Evolutionary conservation across 2,888 invertebrate genomes (phyloP).

Genomic region (Caenorhabditis japonica): DNA sequence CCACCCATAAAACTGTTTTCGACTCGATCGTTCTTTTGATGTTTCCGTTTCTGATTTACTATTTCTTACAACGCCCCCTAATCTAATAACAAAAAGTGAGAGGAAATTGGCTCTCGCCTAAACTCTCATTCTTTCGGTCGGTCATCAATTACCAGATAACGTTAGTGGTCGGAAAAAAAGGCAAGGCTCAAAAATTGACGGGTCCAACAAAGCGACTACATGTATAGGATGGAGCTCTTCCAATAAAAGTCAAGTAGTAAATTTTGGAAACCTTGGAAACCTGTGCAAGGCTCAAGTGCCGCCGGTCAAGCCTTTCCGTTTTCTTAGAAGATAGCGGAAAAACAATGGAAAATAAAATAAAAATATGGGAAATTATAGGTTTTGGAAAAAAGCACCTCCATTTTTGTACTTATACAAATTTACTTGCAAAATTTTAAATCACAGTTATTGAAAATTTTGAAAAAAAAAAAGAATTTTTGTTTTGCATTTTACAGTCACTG

Average conservation of each 20-base stretch:
- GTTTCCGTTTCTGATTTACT: no score
- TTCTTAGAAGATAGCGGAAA: neutral
- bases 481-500: no score
- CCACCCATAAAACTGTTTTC: no score
- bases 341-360: no score
- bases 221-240: neutral
- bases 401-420: no score
- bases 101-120: neutral
- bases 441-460: no score
- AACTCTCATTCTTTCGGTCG: neutral
- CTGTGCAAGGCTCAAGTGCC: no score
- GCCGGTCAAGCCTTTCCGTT: no score
- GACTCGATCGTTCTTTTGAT: neutral
- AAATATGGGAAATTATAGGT: no score
- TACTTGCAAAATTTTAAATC: no score
- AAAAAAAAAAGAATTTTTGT: no score
- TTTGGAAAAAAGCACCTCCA: no score
- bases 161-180: neutral
- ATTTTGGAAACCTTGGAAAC: slow-evolving; percentile 27
- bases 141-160: slow-evolving; percentile 18
- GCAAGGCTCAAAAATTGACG: neutral
- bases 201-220: neutral
- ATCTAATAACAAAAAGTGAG: neutral
- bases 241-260: slow-evolving; percentile 1
- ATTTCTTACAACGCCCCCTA: neutral